Base-by-base conservation (phyloP, 2,113 vertebrate species). In the Corythoichthys haematopterus region DNA sequence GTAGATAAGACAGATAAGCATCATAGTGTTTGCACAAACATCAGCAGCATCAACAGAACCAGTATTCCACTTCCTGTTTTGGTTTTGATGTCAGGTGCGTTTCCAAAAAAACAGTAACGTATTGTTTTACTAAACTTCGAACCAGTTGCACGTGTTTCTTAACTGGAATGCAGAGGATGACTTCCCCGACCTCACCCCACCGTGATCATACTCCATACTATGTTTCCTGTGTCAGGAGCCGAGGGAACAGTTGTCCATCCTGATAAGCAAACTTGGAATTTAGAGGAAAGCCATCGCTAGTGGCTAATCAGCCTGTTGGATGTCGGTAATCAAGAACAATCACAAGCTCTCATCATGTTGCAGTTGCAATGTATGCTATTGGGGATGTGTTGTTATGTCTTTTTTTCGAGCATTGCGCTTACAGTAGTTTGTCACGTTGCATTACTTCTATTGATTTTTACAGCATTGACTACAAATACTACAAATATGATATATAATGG, bases 291-390 rank as follows among this genome's bases (percentile, higher is more conserved):
- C 67, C 70, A 67, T 2, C 59, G 70, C 78, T 79, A 74, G n/a
- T 61, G 47, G 15, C 55, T 80, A 86, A 89, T 90, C 84, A 90
- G 65, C 74, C 47, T 65, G 77, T 72, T 79, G 61, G 77, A 83
- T 78, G 75, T 75, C 66, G 14, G 81, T 66, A 87, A 89, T 90
- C 83, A 87, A 79, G 84, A 84, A 88, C 87, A 90, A 90, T 90
- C 78, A 75, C 58, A 16, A 72, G 73, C 74, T 63, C 69, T 70
- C 82, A 78, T 65, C 72, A 13, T 86, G 88, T 87, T 87, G 81
- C 74, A 64, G 77, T 77, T 69, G 71, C 33, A 3, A 33, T 55
- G 62, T 59, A 73, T 69, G 56, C 65, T 71, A 59, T 75, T 71
- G 71, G 76, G 61, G 66, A 66, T 33, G 66, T 33, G 3, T 36